Base-by-base conservation (phyloP, 1,140 invertebrate species). In the Hormaphis cornu region DNA sequence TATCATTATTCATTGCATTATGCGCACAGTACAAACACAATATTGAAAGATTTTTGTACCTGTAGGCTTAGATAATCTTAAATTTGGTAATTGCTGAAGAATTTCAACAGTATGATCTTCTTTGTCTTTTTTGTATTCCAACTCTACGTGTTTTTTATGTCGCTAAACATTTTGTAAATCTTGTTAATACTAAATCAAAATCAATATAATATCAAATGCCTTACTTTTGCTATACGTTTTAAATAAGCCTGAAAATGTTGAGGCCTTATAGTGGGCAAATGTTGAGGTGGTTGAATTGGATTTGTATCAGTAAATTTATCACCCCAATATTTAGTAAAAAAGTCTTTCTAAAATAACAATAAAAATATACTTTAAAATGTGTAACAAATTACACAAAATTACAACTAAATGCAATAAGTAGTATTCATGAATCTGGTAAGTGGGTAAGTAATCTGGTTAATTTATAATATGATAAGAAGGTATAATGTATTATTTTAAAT, bases 241-340 rank as follows among this genome's bases (percentile, higher is more conserved):
- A 95, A 79, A 79, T 98, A 98, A 42, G 83, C 81, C 72, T 93
- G 88, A 81, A 98, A 96, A 79, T 96, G 89, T 48, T 85, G 82
- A 74, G 85, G 84, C 2, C 83, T 87, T 28, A 97, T 87, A 74
- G 93, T 88, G 46, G 91, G 91, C 71, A 98, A 79, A 77, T 89
- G 88, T 1, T 86, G 84, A 73, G 89, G 89, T 69, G 85, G 84
- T 22, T 86, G 83, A 75, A 97, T 85, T 18, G 86, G 82, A 26
- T 81, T 79, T 73, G 87, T 88, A 71, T 96, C 93, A 8, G 95
- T 84, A 80, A 98, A 98, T 70, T 84, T 84, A 75, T 97, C 94
- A 44, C 97, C 96, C 97, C 97, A 99, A 72, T 93, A 95, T 79
- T 93, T 94, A 1, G 95, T 97, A 75, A 99, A 95, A 75, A 99